Conservation (phyloP, 2,888 invertebrate genomes). For the Hydropsyche betteni region DNA sequence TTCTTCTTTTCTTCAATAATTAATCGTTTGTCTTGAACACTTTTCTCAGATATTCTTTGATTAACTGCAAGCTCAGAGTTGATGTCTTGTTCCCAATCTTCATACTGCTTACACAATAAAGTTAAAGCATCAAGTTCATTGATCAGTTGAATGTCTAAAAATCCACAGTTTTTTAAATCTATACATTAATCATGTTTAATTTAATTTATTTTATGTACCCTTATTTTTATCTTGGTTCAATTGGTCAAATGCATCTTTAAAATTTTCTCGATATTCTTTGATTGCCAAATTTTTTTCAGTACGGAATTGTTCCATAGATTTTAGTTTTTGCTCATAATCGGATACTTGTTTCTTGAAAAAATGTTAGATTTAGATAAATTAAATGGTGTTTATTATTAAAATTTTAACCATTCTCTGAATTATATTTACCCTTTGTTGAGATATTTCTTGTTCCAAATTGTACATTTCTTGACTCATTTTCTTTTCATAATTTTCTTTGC, state of each 20-base stretch:
- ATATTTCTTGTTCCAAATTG: slow-evolving; percentile 46
- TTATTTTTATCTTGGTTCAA: slow-evolving; percentile 53
- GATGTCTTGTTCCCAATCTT: slow-evolving; percentile 71
- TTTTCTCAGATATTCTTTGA: slow-evolving; percentile 73
- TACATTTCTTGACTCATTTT: slow-evolving; percentile 48
- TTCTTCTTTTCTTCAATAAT: slow-evolving; percentile 68
- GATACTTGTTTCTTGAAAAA: slow-evolving; percentile 41
- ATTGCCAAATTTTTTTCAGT: slow-evolving; percentile 39
- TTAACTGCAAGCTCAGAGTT: slow-evolving; percentile 71
- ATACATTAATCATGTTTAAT: not conserved
- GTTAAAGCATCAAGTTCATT: slow-evolving; percentile 69
- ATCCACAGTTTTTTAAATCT: not conserved
- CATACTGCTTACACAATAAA: slow-evolving; percentile 67
- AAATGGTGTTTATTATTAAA: not conserved
- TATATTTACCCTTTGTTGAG: slow-evolving; percentile 47
- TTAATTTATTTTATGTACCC: slow-evolving; percentile 36
- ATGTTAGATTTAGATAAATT: not conserved
- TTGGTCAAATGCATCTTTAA: slow-evolving; percentile 51
- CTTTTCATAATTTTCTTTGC: slow-evolving; percentile 43
- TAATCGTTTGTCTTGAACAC: slow-evolving; percentile 65
- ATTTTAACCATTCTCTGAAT: not conserved
- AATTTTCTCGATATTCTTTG: slow-evolving; percentile 33
- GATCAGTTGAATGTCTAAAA: slow-evolving; percentile 65
- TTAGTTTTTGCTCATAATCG: slow-evolving; percentile 44
- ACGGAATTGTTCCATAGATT: slow-evolving; percentile 35